Evolutionary conservation across 1,140 invertebrate species (phyloP).

Genomic region (Antheraea mylitta): DNA sequence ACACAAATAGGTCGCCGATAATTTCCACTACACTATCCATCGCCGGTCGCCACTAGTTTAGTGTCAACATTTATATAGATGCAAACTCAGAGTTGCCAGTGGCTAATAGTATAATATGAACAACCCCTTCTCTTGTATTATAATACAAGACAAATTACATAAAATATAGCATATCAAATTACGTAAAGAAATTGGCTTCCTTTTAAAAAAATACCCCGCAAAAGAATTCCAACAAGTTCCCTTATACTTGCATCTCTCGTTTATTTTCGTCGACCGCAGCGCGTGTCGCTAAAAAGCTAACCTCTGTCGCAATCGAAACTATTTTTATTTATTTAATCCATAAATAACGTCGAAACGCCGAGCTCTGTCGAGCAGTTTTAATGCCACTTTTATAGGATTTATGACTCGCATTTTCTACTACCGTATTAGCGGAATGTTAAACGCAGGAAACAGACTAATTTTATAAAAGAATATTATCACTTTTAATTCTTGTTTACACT

Average conservation of each 20-base stretch:
- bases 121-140: too few species aligned
- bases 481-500: conserved; percentile 1
- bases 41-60: too few species aligned
- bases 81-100: too few species aligned
- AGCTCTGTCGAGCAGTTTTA: conserved; percentile 17
- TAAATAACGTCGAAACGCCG: conserved; percentile 11
- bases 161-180: too few species aligned
- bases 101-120: too few species aligned
- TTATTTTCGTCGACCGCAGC: conserved; percentile 7
- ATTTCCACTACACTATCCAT: too few species aligned
- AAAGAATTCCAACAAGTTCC: conserved; percentile 13
- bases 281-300: conserved; percentile 25
- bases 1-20: too few species aligned
- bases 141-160: too few species aligned
- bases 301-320: conserved; percentile 17
- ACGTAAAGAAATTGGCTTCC: too few species aligned
- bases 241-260: background rate
- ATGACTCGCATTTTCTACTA: conserved; percentile 19
- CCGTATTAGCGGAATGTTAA: conserved; percentile 14
- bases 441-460: conserved; percentile 17
- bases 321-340: conserved; percentile 16
- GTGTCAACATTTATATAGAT: too few species aligned
- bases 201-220: background rate
- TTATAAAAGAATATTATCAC: background rate
- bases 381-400: conserved; percentile 31